Evolutionary conservation across 2,888 invertebrate species (phyloP).

Genomic region (Drosophila austrosaltans): DNA sequence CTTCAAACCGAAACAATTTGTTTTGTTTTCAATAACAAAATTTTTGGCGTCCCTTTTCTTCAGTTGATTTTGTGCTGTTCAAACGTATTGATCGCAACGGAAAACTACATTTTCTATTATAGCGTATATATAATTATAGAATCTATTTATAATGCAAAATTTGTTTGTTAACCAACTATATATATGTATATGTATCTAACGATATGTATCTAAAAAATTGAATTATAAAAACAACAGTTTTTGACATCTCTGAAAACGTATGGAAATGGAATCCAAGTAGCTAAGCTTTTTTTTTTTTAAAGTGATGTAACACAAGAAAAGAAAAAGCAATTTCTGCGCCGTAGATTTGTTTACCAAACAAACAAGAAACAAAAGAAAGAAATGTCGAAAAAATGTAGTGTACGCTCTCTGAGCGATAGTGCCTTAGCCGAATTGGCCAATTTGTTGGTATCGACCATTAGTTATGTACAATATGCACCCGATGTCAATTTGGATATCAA

Average conservation of each 20-base stretch:
- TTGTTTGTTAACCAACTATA: conserved; percentile 13
- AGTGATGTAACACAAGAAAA: conserved; percentile 61
- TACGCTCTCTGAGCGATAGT: conserved; percentile 86
- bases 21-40: conserved; percentile 12
- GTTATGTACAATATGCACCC: conserved; percentile 84
- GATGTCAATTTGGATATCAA: conserved; percentile 86
- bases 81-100: conserved; percentile 36
- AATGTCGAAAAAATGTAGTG: conserved; percentile 88
- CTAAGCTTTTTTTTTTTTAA: not conserved
- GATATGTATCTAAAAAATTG: not conserved
- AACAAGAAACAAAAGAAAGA: conserved; percentile 26
- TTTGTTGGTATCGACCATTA: conserved; percentile 86
- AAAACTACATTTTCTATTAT: conserved; percentile 37
- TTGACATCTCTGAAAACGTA: not conserved
- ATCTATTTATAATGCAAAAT: conserved; percentile 59
- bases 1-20: not conserved
- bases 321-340: conserved; percentile 56
- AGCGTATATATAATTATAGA: conserved; percentile 59
- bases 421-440: conserved; percentile 86
- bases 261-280: not conserved
- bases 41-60: conserved; percentile 54
- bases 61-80: conserved; percentile 53
- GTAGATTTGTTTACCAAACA: conserved; percentile 54
- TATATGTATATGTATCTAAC: not conserved
- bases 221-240: not conserved